Evolutionary conservation across 2,797 vertebrate genomes (phyloP).

Genomic region (Pithecia hirsuta): DNA sequence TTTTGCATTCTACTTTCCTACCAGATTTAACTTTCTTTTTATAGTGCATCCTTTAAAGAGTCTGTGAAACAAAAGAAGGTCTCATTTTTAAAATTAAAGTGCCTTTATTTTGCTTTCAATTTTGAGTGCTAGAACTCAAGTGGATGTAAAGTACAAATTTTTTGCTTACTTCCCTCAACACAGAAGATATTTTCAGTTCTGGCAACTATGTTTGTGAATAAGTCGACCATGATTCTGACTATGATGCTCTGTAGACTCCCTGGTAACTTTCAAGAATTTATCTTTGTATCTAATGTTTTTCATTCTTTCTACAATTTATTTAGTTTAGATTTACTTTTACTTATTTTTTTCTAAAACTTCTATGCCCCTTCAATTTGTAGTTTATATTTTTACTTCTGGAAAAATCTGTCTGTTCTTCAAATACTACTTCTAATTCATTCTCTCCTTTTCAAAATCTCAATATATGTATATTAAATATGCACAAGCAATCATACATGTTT

Average conservation of each 20-base stretch:
- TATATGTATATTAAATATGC: not conserved
- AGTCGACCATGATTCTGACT: not conserved
- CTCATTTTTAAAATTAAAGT: not conserved
- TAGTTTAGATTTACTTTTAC: not conserved
- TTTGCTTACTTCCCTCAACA: not conserved
- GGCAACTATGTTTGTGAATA: not conserved
- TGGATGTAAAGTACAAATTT: not conserved
- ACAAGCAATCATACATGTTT: not conserved
- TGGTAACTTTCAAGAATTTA: not conserved
- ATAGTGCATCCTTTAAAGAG: not conserved
- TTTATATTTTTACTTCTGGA: not conserved
- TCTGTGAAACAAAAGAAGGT: not conserved
- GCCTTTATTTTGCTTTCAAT: not conserved
- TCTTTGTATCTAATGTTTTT: not conserved
- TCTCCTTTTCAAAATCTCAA: not conserved
- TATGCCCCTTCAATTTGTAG: not conserved
- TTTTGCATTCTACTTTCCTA: not conserved
- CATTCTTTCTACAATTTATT: not conserved
- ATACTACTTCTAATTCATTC: not conserved
- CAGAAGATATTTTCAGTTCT: not conserved
- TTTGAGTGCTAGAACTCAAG: not conserved
- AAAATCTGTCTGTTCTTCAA: not conserved
- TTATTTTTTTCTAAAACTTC: not conserved
- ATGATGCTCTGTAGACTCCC: not conserved
- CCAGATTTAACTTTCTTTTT: not conserved